Conservation (phyloP, 2,888 invertebrate species). For the Ophonus ardosiacus region DNA sequence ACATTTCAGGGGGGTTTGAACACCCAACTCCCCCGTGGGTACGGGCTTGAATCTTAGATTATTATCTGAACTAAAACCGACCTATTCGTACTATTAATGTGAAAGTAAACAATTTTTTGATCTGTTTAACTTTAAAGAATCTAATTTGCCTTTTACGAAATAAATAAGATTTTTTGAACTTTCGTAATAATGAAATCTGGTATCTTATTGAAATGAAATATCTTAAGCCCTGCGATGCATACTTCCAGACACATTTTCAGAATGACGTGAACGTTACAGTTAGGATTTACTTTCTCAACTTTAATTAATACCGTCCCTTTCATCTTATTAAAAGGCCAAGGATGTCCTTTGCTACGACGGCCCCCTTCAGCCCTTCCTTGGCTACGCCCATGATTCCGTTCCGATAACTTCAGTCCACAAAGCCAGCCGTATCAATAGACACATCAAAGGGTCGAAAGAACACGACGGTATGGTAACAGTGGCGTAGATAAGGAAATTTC, state of each 20-base stretch:
- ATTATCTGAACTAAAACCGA: no score
- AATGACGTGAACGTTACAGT: constrained; percentile 48
- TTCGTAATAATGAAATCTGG: neutral
- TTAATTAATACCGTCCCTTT: constrained; percentile 58
- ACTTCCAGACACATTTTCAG: constrained; percentile 54
- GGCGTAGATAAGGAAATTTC: neutral
- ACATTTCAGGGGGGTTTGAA: no score
- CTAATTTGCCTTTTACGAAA: no score
- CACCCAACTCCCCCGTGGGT: no score
- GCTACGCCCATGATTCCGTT: constrained; percentile 29
- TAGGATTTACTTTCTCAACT: constrained; percentile 55
- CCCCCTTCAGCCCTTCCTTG: neutral
- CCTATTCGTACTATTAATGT: no score
- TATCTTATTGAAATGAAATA: neutral
- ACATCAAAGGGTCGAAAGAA: constrained; percentile 46
- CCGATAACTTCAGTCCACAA: constrained; percentile 55
- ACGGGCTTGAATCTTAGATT: no score
- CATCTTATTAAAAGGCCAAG: constrained; percentile 54
- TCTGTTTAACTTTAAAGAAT: no score
- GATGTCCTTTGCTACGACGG: constrained; percentile 51
- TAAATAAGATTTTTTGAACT: neutral
- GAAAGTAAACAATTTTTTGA: no score
- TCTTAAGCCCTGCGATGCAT: constrained; percentile 7
- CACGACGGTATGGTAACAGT: neutral
- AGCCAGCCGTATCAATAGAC: constrained; percentile 56